Base-by-base conservation (phyloP, 1,140 invertebrate species). In the Pachyrhynchus sulphureomaculatus region DNA sequence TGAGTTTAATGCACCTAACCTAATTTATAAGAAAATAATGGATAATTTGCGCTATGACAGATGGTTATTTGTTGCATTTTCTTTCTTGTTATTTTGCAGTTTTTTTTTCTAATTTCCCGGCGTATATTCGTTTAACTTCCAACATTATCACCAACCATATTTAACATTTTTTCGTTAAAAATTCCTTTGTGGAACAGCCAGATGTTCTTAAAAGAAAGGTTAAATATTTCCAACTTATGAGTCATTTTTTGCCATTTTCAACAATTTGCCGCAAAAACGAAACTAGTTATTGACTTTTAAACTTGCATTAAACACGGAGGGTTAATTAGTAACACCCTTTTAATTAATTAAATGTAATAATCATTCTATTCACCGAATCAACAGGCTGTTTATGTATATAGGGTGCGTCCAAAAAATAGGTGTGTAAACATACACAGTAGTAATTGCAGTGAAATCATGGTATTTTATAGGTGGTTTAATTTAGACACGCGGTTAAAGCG, bases 331-430 rank as follows among this genome's bases (percentile, higher is more conserved):
- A n/a, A 13, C 13, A 10, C 26, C 26, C 26, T 6, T 6, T 29
- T 29, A 29, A 29, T 29, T 9, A 29, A 29, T 29, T 29, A 29
- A 2, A 2, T 3, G 12, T 29, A 29, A 29, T 29, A 10, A 6
- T 9, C 5, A 29, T 29, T 6, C 5, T 29, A 6, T 29, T 3
- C 12, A 1, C 13, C 41, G 55, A 67, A 67, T 67, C 65, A 71
- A 69, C 67, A 71, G 65, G 69, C 63, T 66, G 65, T 62, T 62
- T 34, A 39, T n/a, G 37, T 33, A 9, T 20, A 61, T 21, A 45
- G 34, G 44, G 61, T 26, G 10, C 18, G 17, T 39, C 24, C 41
- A 53, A 54, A 39, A 33, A 45, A 13, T 8, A 29, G 15, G 24
- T 33, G n/a, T 53, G 12, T 15, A 39, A 39, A 53, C 36, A 15